Base-by-base conservation (phyloP, 2,113 vertebrate species). In the Beaufortia kweichowensis region DNA sequence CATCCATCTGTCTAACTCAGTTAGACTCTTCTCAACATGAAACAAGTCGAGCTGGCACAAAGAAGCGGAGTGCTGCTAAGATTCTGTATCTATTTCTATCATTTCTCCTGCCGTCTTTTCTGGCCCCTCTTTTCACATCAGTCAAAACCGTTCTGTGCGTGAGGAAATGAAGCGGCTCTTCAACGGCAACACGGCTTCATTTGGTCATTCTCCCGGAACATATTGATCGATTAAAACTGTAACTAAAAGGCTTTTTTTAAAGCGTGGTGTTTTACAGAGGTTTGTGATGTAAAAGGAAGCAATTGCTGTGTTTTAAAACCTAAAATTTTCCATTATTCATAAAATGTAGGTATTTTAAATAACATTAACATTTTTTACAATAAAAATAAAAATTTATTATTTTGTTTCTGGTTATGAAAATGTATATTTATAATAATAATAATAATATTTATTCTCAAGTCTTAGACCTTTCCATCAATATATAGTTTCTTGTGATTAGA, bases 1-100 rank as follows among this genome's bases (percentile, higher is more conserved):
- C 85, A 88, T 90, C 83, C 87, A 84, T 80, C 86, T 86, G 86
- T 86, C 87, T 85, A 80, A 87, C 86, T 83, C 53, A 66, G 57
- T 86, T 82, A 90, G 89, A 89, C 80, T 79, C 86, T 84, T 72
- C 74, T 41, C 81, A 82, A 86, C 82, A 84, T 85, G 85, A 89
- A 88, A 84, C 85, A 81, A 50, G 77, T 21, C 65, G 76, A 83
- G 72, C 62, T 72, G 73, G 67, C 59, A 60, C 56, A 11, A 86
- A 85, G 84, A 86, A 84, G 77, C 69, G 39, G 48, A n/a, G 75
- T 66, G 84, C 83, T 43, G 78, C 84, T 84, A 78, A 80, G 53
- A 76, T 81, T 79, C 86, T 76, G 43, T 33, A 78, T 79, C 79
- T 81, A 72, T 82, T 33, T 75, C 74, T 61, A 60, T 70, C 59